Conservation (phyloP, 2,797 vertebrate genomes). For the Antrozous pallidus region DNA sequence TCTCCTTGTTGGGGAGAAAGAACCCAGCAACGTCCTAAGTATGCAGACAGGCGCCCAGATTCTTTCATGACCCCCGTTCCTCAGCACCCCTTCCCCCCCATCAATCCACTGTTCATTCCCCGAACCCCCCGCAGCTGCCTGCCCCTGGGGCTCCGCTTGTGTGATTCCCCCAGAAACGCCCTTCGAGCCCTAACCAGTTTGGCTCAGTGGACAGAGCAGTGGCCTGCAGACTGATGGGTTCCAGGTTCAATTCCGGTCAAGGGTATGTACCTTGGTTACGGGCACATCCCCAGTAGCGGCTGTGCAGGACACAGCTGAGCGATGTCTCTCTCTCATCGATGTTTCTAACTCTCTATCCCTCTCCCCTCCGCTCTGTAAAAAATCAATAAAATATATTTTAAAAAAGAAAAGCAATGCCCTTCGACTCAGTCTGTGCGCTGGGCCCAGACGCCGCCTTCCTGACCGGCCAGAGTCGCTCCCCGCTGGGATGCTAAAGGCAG, state of each 20-base stretch:
- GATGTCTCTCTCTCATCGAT: no score
- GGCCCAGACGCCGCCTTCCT: not conserved
- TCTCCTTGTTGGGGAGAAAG: not conserved
- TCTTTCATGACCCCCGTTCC: accelerated
- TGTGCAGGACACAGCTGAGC: no score
- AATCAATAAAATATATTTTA: no score
- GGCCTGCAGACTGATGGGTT: no score
- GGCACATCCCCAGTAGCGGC: no score
- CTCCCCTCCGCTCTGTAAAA: no score
- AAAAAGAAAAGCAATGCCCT: no score
- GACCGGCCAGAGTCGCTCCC: not conserved
- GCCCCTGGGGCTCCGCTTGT: not conserved
- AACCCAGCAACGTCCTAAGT: not conserved
- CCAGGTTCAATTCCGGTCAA: no score
- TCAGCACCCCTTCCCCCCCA: not conserved
- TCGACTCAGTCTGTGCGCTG: accelerated
- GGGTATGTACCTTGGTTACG: no score
- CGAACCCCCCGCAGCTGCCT: not conserved
- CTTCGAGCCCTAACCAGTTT: no score
- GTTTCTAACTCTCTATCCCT: no score
- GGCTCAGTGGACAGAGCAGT: no score
- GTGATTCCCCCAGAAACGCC: not conserved
- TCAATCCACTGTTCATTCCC: not conserved
- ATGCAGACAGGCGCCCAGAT: not conserved
- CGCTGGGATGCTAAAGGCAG: accelerated